Percentiles rank a stretch among this genome's conserved stretches.
Conservation (phyloP, 2,113 vertebrate genomes). For the Kobus ellipsiprymnus region DNA sequence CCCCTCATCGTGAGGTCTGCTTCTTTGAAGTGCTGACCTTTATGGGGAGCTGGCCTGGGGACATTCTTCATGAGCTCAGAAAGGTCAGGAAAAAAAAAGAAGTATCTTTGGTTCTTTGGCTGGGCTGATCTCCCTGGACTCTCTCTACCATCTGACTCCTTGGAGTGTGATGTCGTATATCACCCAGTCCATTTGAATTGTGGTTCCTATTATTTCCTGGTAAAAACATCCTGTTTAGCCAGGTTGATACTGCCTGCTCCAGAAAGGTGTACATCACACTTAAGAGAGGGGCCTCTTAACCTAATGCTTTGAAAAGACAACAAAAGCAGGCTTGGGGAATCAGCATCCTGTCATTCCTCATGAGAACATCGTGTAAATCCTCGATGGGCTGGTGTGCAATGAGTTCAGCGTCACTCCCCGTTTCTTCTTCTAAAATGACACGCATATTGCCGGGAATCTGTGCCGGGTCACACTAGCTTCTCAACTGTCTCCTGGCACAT, state of each 20-base stretch:
- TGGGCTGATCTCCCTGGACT: not conserved
- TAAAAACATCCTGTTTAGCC: not conserved
- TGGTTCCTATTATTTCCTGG: not conserved
- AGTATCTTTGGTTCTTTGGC: too few relatives aligned
- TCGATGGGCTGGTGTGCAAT: accelerated
- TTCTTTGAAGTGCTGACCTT: too few relatives aligned
- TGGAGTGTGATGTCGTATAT: accelerated
- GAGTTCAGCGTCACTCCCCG: not conserved
- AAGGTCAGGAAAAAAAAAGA: not conserved
- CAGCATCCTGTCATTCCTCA: not conserved
- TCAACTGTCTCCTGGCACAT: not conserved
- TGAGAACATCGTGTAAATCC: not conserved
- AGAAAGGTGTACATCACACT: accelerated
- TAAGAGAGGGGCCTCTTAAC: not conserved
- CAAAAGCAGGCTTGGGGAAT: not conserved
- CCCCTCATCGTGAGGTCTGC: accelerated
- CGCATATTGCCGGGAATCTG: accelerated
- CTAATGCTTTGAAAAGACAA: not conserved
- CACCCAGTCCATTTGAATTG: too few relatives aligned
- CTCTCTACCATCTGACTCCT: too few relatives aligned
- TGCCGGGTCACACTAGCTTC: accelerated
- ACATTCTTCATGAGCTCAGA: too few relatives aligned
- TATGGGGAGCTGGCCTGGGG: not conserved
- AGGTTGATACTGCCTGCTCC: not conserved
- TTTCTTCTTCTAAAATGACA: not conserved